Conservation (phyloP, 2,888 invertebrate species). For the Eupeodes luniger region DNA sequence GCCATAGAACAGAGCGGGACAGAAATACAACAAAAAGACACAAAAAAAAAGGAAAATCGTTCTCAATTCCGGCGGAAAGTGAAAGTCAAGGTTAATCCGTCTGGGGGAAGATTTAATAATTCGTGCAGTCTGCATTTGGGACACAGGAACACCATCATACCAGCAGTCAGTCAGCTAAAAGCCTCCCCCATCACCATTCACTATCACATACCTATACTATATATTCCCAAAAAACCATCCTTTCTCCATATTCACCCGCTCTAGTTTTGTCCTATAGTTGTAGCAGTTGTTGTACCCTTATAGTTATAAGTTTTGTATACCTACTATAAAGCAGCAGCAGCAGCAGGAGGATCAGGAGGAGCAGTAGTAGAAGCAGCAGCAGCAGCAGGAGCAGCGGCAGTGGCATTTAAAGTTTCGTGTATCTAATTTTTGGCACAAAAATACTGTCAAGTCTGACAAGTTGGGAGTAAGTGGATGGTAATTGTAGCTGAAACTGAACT, state of each 20-base stretch:
- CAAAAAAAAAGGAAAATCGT: slow-evolving; percentile 79
- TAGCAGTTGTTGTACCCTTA: too few relatives aligned
- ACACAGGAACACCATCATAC: slow-evolving; percentile 59
- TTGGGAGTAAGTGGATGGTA: slow-evolving; percentile 32
- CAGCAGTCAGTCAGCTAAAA: slow-evolving; percentile 50
- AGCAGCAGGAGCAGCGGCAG: not conserved
- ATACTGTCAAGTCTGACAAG: slow-evolving; percentile 32
- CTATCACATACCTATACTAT: not conserved
- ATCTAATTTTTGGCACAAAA: slow-evolving; percentile 63
- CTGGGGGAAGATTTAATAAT: slow-evolving; percentile 78
- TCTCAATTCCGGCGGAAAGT: slow-evolving; percentile 80
- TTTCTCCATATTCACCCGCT: slow-evolving; percentile 1
- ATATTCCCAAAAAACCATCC: not conserved
- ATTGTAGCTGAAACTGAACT: slow-evolving; percentile 12
- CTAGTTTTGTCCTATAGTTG: slow-evolving; percentile 7
- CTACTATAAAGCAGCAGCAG: too few relatives aligned
- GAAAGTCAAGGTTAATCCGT: slow-evolving; percentile 84
- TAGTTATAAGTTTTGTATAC: too few relatives aligned
- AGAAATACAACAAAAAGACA: slow-evolving; percentile 37
- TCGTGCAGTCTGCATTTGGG: slow-evolving; percentile 76
- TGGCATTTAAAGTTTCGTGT: slow-evolving; percentile 66
- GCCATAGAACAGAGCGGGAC: slow-evolving; percentile 48
- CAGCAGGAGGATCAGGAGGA: too few relatives aligned
- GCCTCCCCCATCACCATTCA: not conserved
- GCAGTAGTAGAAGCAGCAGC: not conserved